Percentiles rank a stretch among this genome's conserved stretches.
phyloP scores from a whole-genome alignment of 1,140 invertebrate species.

The Bombyx mori region ASM3026992v2 NC_085129.1:2526501-2527000 shows the following conservation, averaged over 20 bases:
- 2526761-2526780: conserved; percentile 79
- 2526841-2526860: conserved; percentile 82
- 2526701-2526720: conserved; percentile 51
- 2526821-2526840: conserved; percentile 93
- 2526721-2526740: conserved; percentile 72
- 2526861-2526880: conserved; percentile 82
- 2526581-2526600: conserved; percentile 51
- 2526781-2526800: conserved; percentile 88
- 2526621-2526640: conserved; percentile 48
- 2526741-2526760: conserved; percentile 78
- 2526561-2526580: conserved; percentile 48
- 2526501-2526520: conserved; percentile 81
- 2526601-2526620: conserved; percentile 53
- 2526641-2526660: conserved; percentile 63
- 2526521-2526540: conserved; percentile 76
- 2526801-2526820: conserved; percentile 94
- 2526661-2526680: conserved; percentile 77
- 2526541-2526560: conserved; percentile 44
- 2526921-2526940: background rate
- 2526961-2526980: background rate
- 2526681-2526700: conserved; percentile 54
- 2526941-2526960: background rate
- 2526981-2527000: background rate
- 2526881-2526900: conserved; percentile 73
- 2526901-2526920: background rate